Conservation (phyloP, 2,113 vertebrate genomes). For the Corythornis madagascariensis region DNA sequence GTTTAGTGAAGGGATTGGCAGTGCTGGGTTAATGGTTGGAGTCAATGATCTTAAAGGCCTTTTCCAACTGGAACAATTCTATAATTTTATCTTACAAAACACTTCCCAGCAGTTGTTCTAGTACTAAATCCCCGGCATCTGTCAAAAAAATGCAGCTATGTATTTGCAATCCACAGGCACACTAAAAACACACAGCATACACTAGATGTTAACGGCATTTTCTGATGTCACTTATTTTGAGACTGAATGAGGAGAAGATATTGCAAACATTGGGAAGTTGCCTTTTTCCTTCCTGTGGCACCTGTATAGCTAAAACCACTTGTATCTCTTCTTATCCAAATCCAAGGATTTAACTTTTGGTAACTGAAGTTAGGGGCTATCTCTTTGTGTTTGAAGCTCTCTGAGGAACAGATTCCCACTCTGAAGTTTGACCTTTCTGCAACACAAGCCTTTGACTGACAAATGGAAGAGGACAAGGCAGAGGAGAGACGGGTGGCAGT, state of each 20-base stretch:
- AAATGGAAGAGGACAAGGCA: not conserved
- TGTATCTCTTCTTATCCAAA: not conserved
- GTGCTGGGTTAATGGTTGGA: no score
- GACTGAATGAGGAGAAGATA: not conserved
- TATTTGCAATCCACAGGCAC: not conserved
- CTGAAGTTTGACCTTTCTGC: not conserved
- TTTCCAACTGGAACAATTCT: no score
- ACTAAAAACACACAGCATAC: fast-evolving
- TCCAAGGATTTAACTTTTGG: not conserved
- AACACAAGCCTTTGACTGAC: not conserved
- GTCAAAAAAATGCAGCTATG: not conserved
- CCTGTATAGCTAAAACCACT: fast-evolving
- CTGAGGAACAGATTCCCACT: fast-evolving
- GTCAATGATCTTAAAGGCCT: no score
- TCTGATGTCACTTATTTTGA: not conserved
- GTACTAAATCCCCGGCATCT: not conserved
- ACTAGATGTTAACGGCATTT: not conserved
- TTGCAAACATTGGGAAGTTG: not conserved
- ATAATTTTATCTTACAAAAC: not conserved
- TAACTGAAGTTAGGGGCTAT: not conserved
- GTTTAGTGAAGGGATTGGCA: no score
- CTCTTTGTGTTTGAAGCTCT: not conserved
- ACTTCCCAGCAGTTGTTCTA: not conserved
- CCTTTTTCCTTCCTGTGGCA: not conserved
- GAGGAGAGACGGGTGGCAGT: not conserved